A percentile compares a stretch with the other conserved stretches of the same genome.
Evolutionary conservation across 2,888 invertebrate species (phyloP).

Genomic region (Lithodes maja): DNA sequence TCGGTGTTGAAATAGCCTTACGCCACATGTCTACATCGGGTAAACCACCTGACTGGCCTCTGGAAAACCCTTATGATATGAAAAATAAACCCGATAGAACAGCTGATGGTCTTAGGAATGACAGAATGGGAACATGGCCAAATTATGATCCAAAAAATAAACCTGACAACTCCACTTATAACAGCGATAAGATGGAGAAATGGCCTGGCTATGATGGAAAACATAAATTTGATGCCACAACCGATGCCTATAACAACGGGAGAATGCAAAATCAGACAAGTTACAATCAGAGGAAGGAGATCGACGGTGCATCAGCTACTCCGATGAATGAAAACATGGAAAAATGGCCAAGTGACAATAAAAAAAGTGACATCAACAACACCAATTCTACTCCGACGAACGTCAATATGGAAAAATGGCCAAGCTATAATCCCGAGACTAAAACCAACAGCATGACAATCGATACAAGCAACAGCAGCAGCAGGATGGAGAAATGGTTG

Average conservation of each 20-base stretch:
- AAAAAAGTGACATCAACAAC: no score
- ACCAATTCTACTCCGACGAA: no score
- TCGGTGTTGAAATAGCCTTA: neutral
- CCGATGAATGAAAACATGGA: no score
- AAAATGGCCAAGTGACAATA: no score
- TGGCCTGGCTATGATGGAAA: no score
- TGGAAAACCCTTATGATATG: neutral
- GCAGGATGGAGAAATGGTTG: neutral
- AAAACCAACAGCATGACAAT: no score
- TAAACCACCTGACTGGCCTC: constrained; percentile 1
- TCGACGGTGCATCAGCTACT: no score
- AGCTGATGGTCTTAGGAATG: neutral
- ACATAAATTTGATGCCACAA: neutral
- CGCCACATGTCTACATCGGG: neutral
- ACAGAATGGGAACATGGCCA: neutral
- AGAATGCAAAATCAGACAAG: neutral
- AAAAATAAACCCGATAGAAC: neutral
- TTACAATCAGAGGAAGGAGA: no score
- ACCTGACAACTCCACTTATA: no score
- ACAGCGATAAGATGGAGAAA: no score
- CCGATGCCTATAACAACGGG: neutral
- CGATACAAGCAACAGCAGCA: neutral
- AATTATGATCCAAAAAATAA: neutral
- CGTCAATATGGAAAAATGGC: no score
- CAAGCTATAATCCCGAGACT: no score